These are phyloP conservation scores for Lagopus muta DNA, from an alignment of 2,113 vertebrate genomes.

Conservation along the genomic window DNA sequence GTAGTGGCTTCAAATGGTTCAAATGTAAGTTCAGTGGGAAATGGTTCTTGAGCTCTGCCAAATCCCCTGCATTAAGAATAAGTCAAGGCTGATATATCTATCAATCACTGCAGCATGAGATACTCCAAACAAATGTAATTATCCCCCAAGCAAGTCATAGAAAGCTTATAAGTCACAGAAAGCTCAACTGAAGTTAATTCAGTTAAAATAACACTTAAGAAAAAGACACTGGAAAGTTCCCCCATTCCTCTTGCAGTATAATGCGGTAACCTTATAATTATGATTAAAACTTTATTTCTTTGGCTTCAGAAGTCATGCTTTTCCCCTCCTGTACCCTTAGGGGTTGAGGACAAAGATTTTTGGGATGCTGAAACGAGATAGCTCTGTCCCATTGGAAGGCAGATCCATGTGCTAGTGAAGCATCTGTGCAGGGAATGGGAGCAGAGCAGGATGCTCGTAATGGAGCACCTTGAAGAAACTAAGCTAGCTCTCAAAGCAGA, in stretches of 20 bases:
- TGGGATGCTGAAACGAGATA: not conserved
- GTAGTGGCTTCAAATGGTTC: not conserved
- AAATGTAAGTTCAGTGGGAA: slow-evolving; percentile 22
- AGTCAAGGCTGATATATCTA: not conserved
- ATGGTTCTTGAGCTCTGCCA: not conserved
- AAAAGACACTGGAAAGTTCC: slow-evolving; percentile 7
- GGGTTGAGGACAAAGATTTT: not conserved
- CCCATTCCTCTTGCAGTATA: not conserved
- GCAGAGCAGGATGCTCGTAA: not conserved
- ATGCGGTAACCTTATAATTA: slow-evolving; percentile 9
- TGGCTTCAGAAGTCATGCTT: not conserved
- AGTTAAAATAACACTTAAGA: not conserved
- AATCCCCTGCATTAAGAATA: not conserved
- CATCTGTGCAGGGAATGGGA: not conserved
- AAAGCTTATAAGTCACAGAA: slow-evolving; percentile 18
- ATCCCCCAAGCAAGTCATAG: not conserved
- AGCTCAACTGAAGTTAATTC: not conserved
- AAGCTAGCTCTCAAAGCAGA: slow-evolving; percentile 11
- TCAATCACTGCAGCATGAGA: not conserved
- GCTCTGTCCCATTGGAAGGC: not conserved
- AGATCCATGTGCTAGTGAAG: not conserved
- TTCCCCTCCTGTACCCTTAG: not conserved
- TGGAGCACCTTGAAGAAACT: slow-evolving; percentile 36
- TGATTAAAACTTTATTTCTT: slow-evolving; percentile 16
- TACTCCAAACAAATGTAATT: slow-evolving; percentile 19